phyloP scores from a whole-genome alignment of 2,797 vertebrate genomes.

The Amphiprion clarkii region DNA sequence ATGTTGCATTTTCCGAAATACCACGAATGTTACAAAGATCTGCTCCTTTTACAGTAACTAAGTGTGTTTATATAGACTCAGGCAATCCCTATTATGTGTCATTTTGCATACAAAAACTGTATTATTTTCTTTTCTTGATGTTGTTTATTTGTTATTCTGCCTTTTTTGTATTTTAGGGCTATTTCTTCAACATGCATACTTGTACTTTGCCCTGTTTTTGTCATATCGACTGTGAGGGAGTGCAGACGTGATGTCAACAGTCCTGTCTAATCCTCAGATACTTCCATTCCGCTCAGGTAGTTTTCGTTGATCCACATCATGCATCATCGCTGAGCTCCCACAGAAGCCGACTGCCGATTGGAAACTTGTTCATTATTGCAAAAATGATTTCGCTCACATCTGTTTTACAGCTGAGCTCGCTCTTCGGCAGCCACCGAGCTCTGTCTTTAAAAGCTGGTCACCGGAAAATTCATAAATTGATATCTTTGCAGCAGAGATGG shows the following conservation, averaged over 20 bases:
- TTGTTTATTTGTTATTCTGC: background rate
- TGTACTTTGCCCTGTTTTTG: no score
- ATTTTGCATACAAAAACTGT: no score
- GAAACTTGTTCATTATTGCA: slow-evolving; percentile 56
- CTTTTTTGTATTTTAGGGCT: no score
- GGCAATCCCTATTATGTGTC: background rate
- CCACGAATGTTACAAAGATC: slow-evolving; percentile 12
- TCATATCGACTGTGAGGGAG: background rate
- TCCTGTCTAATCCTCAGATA: background rate
- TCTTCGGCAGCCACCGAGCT: slow-evolving; percentile 19
- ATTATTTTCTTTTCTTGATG: background rate
- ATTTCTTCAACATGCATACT: background rate
- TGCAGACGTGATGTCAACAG: background rate
- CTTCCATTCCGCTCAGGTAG: background rate
- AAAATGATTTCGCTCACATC: slow-evolving; percentile 41
- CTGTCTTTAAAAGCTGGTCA: slow-evolving; percentile 42
- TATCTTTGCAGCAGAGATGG: slow-evolving; percentile 35
- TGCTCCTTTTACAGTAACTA: background rate
- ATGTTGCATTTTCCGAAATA: slow-evolving; percentile 38
- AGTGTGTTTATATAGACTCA: background rate
- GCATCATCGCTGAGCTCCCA: slow-evolving; percentile 39
- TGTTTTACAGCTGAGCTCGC: slow-evolving; percentile 57
- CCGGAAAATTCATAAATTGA: slow-evolving; percentile 67
- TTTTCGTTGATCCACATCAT: background rate
- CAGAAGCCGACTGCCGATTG: slow-evolving; percentile 42